These are phyloP conservation scores for Acanthurus lineatus DNA, from an alignment of 2,797 vertebrate genomes.

Conservation along the genomic window DNA sequence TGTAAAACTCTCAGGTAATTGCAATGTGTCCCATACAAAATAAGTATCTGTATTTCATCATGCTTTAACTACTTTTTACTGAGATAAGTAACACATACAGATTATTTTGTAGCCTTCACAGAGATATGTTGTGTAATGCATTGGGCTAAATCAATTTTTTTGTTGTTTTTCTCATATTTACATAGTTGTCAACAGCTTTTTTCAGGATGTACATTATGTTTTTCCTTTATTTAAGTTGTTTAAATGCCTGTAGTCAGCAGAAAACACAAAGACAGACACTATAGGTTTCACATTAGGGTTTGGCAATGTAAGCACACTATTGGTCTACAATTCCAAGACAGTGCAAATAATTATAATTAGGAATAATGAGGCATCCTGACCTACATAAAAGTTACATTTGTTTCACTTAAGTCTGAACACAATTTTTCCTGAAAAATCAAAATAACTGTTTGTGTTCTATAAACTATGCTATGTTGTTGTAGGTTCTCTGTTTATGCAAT, in stretches of 20 bases:
- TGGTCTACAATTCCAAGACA: background rate
- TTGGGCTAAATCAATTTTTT: background rate
- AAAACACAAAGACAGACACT: background rate
- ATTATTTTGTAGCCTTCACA: background rate
- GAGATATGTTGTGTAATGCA: background rate
- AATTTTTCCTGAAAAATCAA: background rate
- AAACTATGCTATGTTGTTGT: too few species aligned
- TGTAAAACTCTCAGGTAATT: too few species aligned
- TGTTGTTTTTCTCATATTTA: background rate
- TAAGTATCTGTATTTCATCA: too few species aligned
- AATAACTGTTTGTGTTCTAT: background rate
- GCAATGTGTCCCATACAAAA: too few species aligned
- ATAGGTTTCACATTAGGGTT: background rate
- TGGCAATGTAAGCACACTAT: background rate
- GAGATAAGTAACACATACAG: background rate
- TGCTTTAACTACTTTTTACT: too few species aligned
- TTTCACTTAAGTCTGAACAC: background rate
- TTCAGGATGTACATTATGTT: background rate
- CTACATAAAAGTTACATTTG: background rate
- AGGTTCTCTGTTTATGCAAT: too few species aligned
- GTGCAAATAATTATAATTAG: background rate
- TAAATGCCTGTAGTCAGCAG: background rate
- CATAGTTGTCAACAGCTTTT: background rate
- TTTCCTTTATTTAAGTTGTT: background rate
- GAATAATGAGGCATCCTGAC: background rate